These are phyloP conservation scores for Coptodon rendalli DNA, from an alignment of 2,113 vertebrate species.

Conservation along the genomic window DNA sequence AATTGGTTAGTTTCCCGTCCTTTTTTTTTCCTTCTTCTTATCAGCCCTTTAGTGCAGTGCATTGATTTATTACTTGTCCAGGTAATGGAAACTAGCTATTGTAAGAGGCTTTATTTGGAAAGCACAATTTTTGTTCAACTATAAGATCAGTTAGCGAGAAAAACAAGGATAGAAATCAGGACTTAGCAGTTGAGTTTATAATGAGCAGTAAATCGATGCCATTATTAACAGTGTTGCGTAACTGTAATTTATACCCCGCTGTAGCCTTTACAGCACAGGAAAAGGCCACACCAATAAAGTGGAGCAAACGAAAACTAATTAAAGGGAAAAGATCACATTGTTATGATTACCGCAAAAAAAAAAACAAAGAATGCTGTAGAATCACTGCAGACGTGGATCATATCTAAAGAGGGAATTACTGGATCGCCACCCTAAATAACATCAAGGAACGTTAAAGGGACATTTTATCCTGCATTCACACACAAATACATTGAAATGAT, in stretches of 20 bases:
- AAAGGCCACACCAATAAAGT: neutral
- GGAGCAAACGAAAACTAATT: accelerated
- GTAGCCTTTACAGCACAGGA: neutral
- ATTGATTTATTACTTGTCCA: neutral
- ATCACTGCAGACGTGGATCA: neutral
- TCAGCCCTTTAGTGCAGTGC: neutral
- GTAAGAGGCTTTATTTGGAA: neutral
- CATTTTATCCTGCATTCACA: neutral
- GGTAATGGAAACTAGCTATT: neutral
- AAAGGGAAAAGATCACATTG: neutral
- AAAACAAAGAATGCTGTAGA: neutral
- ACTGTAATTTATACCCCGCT: neutral
- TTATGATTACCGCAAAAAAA: neutral
- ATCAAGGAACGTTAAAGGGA: neutral
- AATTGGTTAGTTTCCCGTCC: neutral
- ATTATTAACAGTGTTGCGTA: neutral
- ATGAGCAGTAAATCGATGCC: neutral
- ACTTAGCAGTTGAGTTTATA: neutral
- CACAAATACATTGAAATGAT: neutral
- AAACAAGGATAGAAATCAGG: neutral
- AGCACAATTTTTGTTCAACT: neutral
- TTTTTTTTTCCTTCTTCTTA: accelerated
- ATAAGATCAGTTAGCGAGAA: neutral
- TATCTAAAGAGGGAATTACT: neutral
- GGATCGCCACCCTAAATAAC: neutral